Evolutionary conservation across 2,888 invertebrate genomes (phyloP).

Genomic region (Phoenoteleia sp.): DNA sequence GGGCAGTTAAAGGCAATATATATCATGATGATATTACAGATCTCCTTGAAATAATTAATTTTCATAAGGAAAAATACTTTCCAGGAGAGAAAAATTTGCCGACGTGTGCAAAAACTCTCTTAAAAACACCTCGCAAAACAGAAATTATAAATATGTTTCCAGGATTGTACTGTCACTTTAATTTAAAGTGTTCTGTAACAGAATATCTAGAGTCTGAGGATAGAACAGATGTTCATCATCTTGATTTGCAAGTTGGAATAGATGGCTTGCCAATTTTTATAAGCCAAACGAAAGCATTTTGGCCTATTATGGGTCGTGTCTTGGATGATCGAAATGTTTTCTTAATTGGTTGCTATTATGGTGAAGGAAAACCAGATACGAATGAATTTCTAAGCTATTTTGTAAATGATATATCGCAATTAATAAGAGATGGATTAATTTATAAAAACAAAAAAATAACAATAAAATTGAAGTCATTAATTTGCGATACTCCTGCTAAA

Average conservation of each 20-base stretch:
- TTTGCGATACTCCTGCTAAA: conserved; percentile 71
- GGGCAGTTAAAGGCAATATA: neutral
- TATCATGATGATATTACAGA: neutral
- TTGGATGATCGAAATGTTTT: conserved; percentile 29
- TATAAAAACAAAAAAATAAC: neutral
- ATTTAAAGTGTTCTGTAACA: neutral
- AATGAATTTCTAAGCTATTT: conserved; percentile 71
- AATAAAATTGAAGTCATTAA: conserved; percentile 18
- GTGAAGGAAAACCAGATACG: conserved; percentile 68
- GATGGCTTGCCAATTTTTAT: conserved; percentile 30
- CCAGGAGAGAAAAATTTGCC: neutral
- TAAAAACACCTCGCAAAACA: conserved; percentile 1
- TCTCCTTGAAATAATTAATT: neutral
- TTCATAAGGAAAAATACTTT: no score
- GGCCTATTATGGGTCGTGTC: conserved; percentile 64
- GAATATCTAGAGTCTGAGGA: neutral
- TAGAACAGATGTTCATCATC: neutral
- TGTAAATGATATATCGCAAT: conserved; percentile 55
- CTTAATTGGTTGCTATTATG: conserved; percentile 67
- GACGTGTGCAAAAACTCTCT: neutral
- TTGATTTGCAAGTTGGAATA: conserved; percentile 6
- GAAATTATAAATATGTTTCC: neutral
- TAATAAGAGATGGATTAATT: conserved; percentile 16
- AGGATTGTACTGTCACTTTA: conserved; percentile 1
- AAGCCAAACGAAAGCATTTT: conserved; percentile 55